Evolutionary conservation across 2,113 vertebrate species (phyloP), one percentile per base, ranked within the genome.

Genomic region (Alosa alosa): DNA sequence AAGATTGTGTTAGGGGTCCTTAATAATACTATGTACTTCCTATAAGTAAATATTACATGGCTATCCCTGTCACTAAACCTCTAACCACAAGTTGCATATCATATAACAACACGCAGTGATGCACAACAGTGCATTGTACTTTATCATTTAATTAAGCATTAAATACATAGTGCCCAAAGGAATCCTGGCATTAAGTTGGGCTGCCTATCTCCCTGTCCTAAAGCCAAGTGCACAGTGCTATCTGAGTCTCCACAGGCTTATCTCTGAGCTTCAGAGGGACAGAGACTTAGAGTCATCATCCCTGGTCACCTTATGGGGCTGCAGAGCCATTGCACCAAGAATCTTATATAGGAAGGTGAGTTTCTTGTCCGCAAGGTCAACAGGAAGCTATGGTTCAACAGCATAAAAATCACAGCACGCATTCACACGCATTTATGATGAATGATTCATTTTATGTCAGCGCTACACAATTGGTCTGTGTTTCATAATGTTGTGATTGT

Each of bases 131-230:
- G 13, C 72, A 39, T 36, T 78, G 31, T 39, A 78, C 36, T 75
- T 78, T 78, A 78, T 78, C 72, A 78, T 78, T 78, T 78, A 78
- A 78, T 78, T 39, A 72, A 31, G 31, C 72, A 31, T 15, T 78
- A 41, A 78, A 78, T 39, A 78, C 72, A 78, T 10, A 78, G 31
- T 39, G 31, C 72, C 72, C 13, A 78, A 3, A 78, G 72, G 72
- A 78, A 15, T 78, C 3, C 72, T 36, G 31, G 15, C 36, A 78
- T 78, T 4, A 13, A 78, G 31, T 39, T 78, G 64, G 64, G 64
- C 64, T 72, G 72, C 72, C 72, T 78, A 78, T 78, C 72, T 78
- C 36, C 4, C 72, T 78, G 31, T 78, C 72, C 72, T 78, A 78
- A 78, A 78, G 72, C 72, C 31, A 78, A 78, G 72, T 39, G 13